phyloP scores from a whole-genome alignment of 1,140 invertebrate species.

The Spodoptera frugiperda region DNA sequence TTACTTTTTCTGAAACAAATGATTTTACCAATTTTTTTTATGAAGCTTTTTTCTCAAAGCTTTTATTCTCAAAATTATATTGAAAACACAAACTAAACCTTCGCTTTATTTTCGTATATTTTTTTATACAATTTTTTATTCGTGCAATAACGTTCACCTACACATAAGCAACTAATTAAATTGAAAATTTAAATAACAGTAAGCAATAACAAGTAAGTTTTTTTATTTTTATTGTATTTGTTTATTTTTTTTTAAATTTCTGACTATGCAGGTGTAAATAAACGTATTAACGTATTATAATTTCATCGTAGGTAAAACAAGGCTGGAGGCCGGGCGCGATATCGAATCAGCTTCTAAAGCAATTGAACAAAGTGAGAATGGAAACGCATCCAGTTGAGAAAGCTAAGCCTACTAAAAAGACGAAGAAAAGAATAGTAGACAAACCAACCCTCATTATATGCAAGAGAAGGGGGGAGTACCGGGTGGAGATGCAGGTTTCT shows the following conservation, averaged over 20 bases:
- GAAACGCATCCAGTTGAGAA: constrained; percentile 44
- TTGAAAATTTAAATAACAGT: too few species aligned
- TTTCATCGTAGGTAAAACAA: constrained; percentile 55
- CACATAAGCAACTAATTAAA: too few species aligned
- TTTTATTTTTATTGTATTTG: constrained; percentile 17
- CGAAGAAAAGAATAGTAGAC: constrained; percentile 62
- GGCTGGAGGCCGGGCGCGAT: constrained; percentile 78
- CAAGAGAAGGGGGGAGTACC: constrained; percentile 70
- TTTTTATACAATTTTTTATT: too few species aligned
- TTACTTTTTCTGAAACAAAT: too few species aligned
- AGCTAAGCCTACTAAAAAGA: constrained; percentile 57
- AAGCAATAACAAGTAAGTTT: constrained; percentile 57
- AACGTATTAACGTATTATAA: constrained; percentile 5
- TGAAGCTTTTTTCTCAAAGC: too few species aligned
- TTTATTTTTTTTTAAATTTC: background rate
- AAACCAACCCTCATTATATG: constrained; percentile 72
- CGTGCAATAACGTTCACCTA: too few species aligned
- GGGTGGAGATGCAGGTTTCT: constrained; percentile 67
- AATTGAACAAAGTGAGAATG: constrained; percentile 67
- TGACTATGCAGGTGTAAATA: background rate
- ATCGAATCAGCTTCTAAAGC: constrained; percentile 67
- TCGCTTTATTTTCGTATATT: too few species aligned
- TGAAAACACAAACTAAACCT: too few species aligned
- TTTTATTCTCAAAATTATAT: too few species aligned
- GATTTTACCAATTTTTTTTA: too few species aligned